Conservation (phyloP, 2,113 vertebrate genomes). For the Albula glossodonta region DNA sequence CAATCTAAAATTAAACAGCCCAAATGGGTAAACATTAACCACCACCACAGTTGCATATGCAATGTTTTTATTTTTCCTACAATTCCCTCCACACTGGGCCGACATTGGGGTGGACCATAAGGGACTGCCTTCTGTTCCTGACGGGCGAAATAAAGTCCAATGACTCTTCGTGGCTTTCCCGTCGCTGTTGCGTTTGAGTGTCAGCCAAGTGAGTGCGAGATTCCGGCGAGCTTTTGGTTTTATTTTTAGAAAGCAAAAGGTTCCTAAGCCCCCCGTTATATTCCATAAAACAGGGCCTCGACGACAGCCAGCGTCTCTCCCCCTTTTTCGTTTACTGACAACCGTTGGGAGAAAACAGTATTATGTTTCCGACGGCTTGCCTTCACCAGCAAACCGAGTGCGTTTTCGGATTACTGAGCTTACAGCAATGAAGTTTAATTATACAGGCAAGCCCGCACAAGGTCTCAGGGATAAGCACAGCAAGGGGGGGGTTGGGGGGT, state of each 20-base stretch:
- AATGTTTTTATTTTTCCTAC: slow-evolving; percentile 17
- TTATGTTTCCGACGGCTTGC: slow-evolving; percentile 10
- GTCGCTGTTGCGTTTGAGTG: slow-evolving; percentile 6
- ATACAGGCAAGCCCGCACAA: slow-evolving; percentile 24
- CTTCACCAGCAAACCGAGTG: not conserved
- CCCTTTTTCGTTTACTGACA: slow-evolving; percentile 24
- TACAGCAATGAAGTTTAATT: slow-evolving; percentile 19
- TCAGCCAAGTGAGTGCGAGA: slow-evolving; percentile 25
- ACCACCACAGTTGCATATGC: slow-evolving; percentile 27
- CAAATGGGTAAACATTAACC: slow-evolving; percentile 35
- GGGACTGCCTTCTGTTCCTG: slow-evolving; percentile 5
- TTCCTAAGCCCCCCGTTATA: slow-evolving; percentile 13
- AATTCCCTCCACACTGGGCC: slow-evolving; percentile 23
- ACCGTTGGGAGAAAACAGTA: slow-evolving; percentile 9
- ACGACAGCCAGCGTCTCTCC: slow-evolving; percentile 19
- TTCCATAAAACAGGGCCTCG: not conserved
- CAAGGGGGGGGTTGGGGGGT: too few species aligned
- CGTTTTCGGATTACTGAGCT: slow-evolving; percentile 15
- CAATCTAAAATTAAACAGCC: slow-evolving; percentile 37
- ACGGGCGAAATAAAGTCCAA: slow-evolving; percentile 14
- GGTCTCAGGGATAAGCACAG: slow-evolving; percentile 30
- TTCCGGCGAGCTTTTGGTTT: slow-evolving; percentile 16
- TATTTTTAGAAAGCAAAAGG: slow-evolving; percentile 30
- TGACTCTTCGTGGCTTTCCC: not conserved
- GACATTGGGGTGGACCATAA: not conserved